phyloP scores from a whole-genome alignment of 2,797 vertebrate species.

The Pelodytes ibericus region DNA sequence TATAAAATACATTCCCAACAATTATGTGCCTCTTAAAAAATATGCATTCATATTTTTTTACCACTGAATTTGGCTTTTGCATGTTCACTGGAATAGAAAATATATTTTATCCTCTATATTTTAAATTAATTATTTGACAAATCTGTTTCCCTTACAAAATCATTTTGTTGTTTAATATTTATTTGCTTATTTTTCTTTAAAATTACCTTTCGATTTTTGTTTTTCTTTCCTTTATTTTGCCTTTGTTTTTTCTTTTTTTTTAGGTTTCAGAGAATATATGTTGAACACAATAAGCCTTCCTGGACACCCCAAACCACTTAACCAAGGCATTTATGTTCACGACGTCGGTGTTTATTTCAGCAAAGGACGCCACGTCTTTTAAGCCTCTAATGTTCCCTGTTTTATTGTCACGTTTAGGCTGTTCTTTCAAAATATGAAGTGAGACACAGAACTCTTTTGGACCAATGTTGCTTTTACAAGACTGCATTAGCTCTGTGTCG shows the following conservation, averaged over 20 bases:
- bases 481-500: constrained; percentile 68
- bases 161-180: constrained; percentile 74
- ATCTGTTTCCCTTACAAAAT: constrained; percentile 52
- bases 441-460: constrained; percentile 74
- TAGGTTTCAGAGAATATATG: constrained; percentile 88
- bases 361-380: constrained; percentile 87
- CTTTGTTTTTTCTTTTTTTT: constrained; percentile 70
- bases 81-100: constrained; percentile 17
- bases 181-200: constrained; percentile 70
- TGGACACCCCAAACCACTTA: constrained; percentile 84
- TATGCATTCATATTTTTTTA: constrained; percentile 5
- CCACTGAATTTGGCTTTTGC: not conserved
- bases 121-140: constrained; percentile 24
- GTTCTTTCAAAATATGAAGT: constrained; percentile 75
- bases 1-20: not conserved
- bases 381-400: constrained; percentile 77
- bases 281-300: constrained; percentile 86
- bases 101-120: constrained; percentile 18
- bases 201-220: constrained; percentile 73
- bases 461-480: constrained; percentile 73
- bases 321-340: constrained; percentile 84
- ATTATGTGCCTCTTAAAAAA: not conserved
- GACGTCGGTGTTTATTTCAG: constrained; percentile 86
- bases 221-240: constrained; percentile 71
- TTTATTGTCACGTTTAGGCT: constrained; percentile 76